Evolutionary conservation across 1,140 invertebrate species (phyloP).

Genomic region (Leptinotarsa defecta): DNA sequence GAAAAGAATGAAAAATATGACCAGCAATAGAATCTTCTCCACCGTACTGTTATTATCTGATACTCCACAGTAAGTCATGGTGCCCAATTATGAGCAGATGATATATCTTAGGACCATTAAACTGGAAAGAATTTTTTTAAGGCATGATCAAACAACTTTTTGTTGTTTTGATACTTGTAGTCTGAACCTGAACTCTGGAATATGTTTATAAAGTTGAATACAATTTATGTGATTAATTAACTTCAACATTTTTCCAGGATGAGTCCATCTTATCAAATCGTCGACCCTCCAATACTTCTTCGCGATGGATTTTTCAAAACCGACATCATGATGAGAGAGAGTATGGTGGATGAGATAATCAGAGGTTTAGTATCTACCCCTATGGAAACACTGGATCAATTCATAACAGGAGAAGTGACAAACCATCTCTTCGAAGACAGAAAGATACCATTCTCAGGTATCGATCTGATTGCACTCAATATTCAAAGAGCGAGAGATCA

Average conservation of each 20-base stretch:
- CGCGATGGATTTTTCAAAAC: slow-evolving; percentile 95
- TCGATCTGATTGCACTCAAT: slow-evolving; percentile 84
- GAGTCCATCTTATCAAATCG: slow-evolving; percentile 77
- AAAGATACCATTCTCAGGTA: slow-evolving; percentile 81
- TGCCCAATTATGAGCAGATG: too few relatives aligned
- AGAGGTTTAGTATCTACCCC: slow-evolving; percentile 86
- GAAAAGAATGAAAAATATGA: too few relatives aligned
- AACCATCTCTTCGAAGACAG: slow-evolving; percentile 92
- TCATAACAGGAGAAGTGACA: slow-evolving; percentile 91
- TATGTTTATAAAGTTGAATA: too few relatives aligned
- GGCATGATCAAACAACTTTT: too few relatives aligned
- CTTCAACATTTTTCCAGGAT: slow-evolving; percentile 70
- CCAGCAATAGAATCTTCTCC: too few relatives aligned
- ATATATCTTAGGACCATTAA: too few relatives aligned
- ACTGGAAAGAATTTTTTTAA: too few relatives aligned
- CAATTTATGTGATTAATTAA: too few relatives aligned
- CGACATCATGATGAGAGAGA: slow-evolving; percentile 79
- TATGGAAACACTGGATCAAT: slow-evolving; percentile 94
- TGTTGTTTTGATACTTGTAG: too few relatives aligned
- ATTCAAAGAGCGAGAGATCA: slow-evolving; percentile 67
- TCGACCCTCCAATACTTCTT: slow-evolving; percentile 79
- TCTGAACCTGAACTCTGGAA: too few relatives aligned
- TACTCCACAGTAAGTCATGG: too few relatives aligned
- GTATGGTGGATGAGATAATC: slow-evolving; percentile 84
- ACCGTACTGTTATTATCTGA: too few relatives aligned